Evolutionary conservation across 2,888 invertebrate species (phyloP).

Genomic region (Amphipyra tragopoginis): DNA sequence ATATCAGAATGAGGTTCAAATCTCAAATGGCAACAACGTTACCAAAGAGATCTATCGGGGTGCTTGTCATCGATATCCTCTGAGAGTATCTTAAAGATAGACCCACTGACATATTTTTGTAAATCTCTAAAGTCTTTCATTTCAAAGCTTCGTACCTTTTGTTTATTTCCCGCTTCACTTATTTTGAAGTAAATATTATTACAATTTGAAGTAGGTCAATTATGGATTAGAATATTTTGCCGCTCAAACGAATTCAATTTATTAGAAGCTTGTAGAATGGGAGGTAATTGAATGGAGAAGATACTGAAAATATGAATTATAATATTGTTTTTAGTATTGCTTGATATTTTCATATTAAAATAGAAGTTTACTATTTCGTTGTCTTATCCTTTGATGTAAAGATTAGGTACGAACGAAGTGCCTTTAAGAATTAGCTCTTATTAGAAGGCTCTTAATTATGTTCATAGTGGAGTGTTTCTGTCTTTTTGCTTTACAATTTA

Average conservation of each 20-base stretch:
- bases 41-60: constrained; percentile 17
- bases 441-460: constrained; percentile 22
- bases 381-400: constrained; percentile 8
- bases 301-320: constrained; percentile 5
- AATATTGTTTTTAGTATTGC: constrained; percentile 5
- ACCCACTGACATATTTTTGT: constrained; percentile 14
- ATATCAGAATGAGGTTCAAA: constrained; percentile 17
- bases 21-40: constrained; percentile 19
- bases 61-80: constrained; percentile 25
- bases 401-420: constrained; percentile 16
- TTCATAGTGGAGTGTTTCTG: neutral
- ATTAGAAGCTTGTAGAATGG: constrained; percentile 8
- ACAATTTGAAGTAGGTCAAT: constrained; percentile 17
- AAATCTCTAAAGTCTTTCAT: constrained; percentile 11
- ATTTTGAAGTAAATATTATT: constrained; percentile 20
- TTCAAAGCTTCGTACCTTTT: constrained; percentile 14
- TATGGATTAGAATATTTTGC: constrained; percentile 21
- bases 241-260: constrained; percentile 8
- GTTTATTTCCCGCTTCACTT: constrained; percentile 10
- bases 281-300: constrained; percentile 13
- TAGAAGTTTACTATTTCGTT: constrained; percentile 8
- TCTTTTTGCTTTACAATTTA: constrained; percentile 11
- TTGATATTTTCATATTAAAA: constrained; percentile 13
- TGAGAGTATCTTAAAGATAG: constrained; percentile 16
- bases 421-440: constrained; percentile 23